Conservation (phyloP, 2,113 vertebrate species). For the Melierax canorus region DNA sequence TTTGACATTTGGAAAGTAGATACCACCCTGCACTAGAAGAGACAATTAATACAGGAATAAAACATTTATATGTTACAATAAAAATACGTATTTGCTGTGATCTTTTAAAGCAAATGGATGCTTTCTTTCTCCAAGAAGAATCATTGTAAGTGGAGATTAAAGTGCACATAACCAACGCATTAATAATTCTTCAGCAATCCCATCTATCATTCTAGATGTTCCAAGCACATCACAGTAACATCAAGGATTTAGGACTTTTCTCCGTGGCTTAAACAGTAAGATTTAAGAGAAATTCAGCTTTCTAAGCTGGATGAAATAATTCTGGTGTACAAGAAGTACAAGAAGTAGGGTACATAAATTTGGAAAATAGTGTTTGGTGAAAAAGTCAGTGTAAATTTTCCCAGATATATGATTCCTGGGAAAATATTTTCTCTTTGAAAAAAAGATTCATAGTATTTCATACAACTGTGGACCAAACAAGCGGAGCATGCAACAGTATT, state of each 20-base stretch:
- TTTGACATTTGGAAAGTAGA: constrained; percentile 72
- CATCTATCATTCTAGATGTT: constrained; percentile 16
- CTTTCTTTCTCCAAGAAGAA: constrained; percentile 46
- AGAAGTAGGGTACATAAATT: neutral
- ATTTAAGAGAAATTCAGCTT: constrained; percentile 28
- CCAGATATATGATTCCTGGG: neutral
- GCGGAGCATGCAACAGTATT: constrained; percentile 63
- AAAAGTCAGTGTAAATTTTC: neutral
- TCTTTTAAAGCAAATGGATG: constrained; percentile 57
- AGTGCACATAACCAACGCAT: constrained; percentile 72
- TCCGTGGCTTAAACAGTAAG: constrained; percentile 27
- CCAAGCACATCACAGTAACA: neutral
- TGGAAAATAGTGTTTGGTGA: neutral
- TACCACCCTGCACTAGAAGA: constrained; percentile 52
- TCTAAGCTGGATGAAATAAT: constrained; percentile 58
- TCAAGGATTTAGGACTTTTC: neutral
- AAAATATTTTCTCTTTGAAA: constrained; percentile 20
- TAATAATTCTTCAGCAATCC: constrained; percentile 50
- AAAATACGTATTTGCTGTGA: constrained; percentile 60
- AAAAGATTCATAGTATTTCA: neutral
- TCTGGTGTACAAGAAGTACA: neutral
- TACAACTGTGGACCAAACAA: constrained; percentile 28
- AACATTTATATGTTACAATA: constrained; percentile 59
- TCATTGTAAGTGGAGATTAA: constrained; percentile 67
- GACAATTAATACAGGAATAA: constrained; percentile 51